Evolutionary conservation across 53 echinoderm and acorn worm genomes (phyloP).

Genomic region (Hippasteria phrygiana): DNA sequence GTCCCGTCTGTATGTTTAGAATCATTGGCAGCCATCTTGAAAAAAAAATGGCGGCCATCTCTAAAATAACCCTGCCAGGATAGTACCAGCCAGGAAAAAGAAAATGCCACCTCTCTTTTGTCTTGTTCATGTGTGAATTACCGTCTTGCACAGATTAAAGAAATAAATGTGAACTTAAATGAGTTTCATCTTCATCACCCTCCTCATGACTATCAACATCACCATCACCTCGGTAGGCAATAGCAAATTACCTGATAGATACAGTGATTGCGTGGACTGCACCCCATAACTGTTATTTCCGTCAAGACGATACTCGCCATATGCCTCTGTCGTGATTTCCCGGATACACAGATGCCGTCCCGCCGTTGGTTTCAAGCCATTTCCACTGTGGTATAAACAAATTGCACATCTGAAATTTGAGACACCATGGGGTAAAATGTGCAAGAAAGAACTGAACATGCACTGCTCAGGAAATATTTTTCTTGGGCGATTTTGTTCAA

Average conservation of each 20-base stretch:
- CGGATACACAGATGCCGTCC: conserved; percentile 22
- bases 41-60: too few species aligned
- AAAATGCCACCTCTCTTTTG: too few species aligned
- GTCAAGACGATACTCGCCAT: conserved; percentile 29
- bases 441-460: not conserved
- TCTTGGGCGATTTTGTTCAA: too few species aligned
- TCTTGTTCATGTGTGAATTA: too few species aligned
- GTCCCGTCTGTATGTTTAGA: too few species aligned
- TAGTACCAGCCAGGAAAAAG: too few species aligned
- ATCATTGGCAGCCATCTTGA: too few species aligned
- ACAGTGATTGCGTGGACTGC: not conserved
- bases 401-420: not conserved
- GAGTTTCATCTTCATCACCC: conserved; percentile 16
- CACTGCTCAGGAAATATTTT: not conserved
- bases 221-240: not conserved
- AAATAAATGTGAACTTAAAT: too few species aligned
- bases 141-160: too few species aligned
- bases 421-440: too few species aligned
- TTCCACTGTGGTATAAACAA: conserved; percentile 13
- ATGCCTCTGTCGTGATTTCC: conserved; percentile 9
- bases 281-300: not conserved
- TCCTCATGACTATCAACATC: not conserved
- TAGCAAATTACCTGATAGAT: conserved; percentile 13
- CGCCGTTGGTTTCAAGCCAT: not conserved
- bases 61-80: too few species aligned